phyloP scores from a whole-genome alignment of 1,140 invertebrate genomes.

The Hirudo medicinalis region DNA sequence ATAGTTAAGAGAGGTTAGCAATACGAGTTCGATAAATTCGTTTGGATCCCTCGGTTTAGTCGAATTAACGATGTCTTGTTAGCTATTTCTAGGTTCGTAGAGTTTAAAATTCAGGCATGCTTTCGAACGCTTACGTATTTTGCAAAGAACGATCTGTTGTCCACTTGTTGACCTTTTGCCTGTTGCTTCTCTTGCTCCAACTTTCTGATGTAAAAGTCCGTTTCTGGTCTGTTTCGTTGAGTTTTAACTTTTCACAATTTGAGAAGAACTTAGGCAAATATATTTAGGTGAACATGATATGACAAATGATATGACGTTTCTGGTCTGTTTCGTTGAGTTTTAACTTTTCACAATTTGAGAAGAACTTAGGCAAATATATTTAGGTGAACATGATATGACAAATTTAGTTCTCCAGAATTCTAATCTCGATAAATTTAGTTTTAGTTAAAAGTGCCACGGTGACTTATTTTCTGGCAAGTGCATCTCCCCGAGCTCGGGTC shows the following conservation, averaged over 20 bases:
- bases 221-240: conserved; percentile 62
- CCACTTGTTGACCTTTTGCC: conserved; percentile 72
- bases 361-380: not conserved
- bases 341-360: too few relatives aligned
- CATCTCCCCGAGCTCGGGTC: not conserved
- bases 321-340: conserved; percentile 50
- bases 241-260: not conserved
- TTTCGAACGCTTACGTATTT: conserved; percentile 73
- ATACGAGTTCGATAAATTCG: too few relatives aligned
- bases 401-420: not conserved
- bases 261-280: too few relatives aligned
- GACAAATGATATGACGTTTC: conserved; percentile 57
- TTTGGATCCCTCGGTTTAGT: too few relatives aligned
- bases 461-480: not conserved
- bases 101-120: not conserved
- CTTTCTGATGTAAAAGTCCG: conserved; percentile 78
- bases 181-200: conserved; percentile 73
- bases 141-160: conserved; percentile 81
- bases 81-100: too few relatives aligned
- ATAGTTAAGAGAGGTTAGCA: too few relatives aligned
- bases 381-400: not conserved
- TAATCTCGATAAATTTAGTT: not conserved
- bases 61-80: too few relatives aligned
- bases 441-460: not conserved
- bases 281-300: not conserved